Evolutionary conservation across 2,888 invertebrate species (phyloP), one percentile per base, ranked within the genome.

Genomic region (Neoaliturus tenellus): DNA sequence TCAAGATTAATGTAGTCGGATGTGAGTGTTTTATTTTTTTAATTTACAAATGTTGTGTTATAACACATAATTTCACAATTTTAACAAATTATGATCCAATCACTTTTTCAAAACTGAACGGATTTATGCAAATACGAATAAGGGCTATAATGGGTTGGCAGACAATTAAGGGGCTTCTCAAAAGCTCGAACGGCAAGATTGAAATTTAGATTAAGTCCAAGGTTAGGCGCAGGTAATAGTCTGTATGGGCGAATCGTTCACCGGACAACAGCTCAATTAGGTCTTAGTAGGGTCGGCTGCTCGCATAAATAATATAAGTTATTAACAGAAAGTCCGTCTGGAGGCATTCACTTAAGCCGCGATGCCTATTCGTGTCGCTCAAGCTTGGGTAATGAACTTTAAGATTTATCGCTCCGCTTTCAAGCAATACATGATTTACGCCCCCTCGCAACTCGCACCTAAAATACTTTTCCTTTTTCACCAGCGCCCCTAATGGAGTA

Each of bases 261-360:
- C 73, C 28, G 48, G 0, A 5, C 28, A 39, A 75, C 78, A 35
- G 78, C 78, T 78, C 78, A 78, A 78, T 78, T 55, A 62, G n/a
- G 51, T 51, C 51, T 31, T 62, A 62, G 62, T 31, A 55, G 78
- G 55, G 35, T 44, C 51, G 31, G 48, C 28, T 48, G 48, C 55
- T 28, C 78, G 55, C 78, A 78, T 78, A 78, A 78, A 78, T 78
- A 78, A 78, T 78, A 35, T 35, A 78, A 78, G 78, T 78, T 78
- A 78, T 78, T 78, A 78, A 78, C 78, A 78, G 55, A 28, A 28
- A 44, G 44, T 44, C 23, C 5, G 73, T 39, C 44, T 75, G 73
- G 55, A 35, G 78, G 78, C 78, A 78, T 78, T 55, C 78, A 78
- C 75, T 75, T 75, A 75, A 33, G 51, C 73, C 17, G 10, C 12